Conservation (phyloP, 2,113 vertebrate genomes). For the Neotoma lepida region DNA sequence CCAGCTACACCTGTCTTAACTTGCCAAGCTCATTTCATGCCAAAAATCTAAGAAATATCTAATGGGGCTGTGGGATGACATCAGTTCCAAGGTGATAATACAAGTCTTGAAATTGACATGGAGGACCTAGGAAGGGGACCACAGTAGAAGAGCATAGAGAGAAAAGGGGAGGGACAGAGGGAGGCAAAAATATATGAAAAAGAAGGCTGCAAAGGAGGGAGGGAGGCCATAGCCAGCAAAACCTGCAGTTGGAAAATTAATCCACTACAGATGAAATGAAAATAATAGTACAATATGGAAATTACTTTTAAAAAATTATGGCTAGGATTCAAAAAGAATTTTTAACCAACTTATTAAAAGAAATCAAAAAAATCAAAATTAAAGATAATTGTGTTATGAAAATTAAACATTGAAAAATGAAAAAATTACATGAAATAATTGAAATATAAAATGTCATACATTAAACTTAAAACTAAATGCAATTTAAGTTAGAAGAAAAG, state of each 20-base stretch:
- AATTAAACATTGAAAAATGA: not conserved
- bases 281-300: not conserved
- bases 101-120: not conserved
- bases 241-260: not conserved
- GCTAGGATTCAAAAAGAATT: conserved; percentile 4
- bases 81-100: not conserved
- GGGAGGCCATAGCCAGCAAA: not conserved
- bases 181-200: not conserved
- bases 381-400: not conserved
- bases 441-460: conserved; percentile 41
- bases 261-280: not conserved
- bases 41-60: not conserved
- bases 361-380: conserved; percentile 21
- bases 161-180: not conserved
- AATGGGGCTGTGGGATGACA: not conserved
- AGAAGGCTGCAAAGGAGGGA: not conserved
- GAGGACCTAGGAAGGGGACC: not conserved
- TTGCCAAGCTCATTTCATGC: not conserved
- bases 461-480: conserved; percentile 22
- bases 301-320: not conserved
- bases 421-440: not conserved
- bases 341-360: not conserved
- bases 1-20: not conserved
- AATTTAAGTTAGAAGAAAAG: not conserved
- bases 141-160: not conserved